These are phyloP conservation scores for Cepaea nemoralis DNA, from an alignment of 1,140 invertebrate species.

Conservation along the genomic window DNA sequence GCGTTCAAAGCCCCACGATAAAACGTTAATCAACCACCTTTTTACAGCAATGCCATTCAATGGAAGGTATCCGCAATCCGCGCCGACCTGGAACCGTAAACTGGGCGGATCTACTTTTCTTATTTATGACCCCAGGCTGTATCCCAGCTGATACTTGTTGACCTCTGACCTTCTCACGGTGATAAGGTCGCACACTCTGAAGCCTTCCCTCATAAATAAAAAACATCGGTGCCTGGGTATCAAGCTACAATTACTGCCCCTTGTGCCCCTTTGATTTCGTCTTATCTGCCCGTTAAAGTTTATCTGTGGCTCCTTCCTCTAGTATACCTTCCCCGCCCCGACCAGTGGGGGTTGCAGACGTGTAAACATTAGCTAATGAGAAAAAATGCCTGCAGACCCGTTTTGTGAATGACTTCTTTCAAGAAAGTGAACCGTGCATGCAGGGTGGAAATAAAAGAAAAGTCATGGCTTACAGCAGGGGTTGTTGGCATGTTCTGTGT, in stretches of 20 bases:
- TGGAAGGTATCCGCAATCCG: not conserved
- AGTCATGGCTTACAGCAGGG: not conserved
- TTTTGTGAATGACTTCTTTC: slow-evolving; percentile 7
- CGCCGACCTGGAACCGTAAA: not conserved
- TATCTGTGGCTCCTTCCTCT: not conserved
- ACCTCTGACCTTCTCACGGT: slow-evolving; percentile 36
- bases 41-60: not conserved
- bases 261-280: slow-evolving; percentile 13
- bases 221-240: slow-evolving; percentile 4
- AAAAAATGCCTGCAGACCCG: slow-evolving; percentile 9
- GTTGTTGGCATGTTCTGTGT: not conserved
- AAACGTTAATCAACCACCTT: not conserved
- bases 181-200: slow-evolving; percentile 25
- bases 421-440: not conserved
- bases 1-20: too few species aligned
- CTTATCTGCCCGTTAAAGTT: not conserved
- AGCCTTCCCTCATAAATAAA: slow-evolving; percentile 21
- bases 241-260: slow-evolving; percentile 14
- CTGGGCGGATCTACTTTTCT: slow-evolving; percentile 13
- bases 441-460: not conserved
- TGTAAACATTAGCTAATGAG: slow-evolving; percentile 26
- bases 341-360: not conserved
- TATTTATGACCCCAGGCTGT: slow-evolving; percentile 9
- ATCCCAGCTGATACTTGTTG: slow-evolving; percentile 34
- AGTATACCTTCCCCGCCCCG: not conserved